Conservation (phyloP, 2,888 invertebrate genomes). For the Acholoe squamosa region DNA sequence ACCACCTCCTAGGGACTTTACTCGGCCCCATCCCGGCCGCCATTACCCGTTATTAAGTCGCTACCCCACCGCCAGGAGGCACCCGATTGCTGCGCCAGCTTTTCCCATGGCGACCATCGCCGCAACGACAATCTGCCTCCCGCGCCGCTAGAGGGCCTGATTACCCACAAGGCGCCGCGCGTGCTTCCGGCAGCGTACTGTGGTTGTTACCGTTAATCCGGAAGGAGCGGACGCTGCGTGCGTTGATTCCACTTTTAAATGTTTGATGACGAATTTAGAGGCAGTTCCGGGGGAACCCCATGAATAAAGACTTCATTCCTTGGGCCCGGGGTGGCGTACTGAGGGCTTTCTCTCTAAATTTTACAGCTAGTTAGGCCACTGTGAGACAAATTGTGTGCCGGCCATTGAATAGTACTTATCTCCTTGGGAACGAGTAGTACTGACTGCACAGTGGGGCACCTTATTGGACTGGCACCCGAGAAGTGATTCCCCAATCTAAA, state of each 20-base stretch:
- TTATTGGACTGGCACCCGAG: too few species aligned
- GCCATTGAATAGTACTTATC: slow-evolving; percentile 32
- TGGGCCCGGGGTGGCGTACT: not conserved
- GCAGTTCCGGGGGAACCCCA: not conserved
- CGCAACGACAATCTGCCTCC: slow-evolving; percentile 23
- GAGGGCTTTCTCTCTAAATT: slow-evolving; percentile 13
- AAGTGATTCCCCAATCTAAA: too few species aligned
- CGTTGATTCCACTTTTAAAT: slow-evolving; percentile 56
- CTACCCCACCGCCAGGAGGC: slow-evolving; percentile 41
- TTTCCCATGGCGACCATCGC: slow-evolving; percentile 42
- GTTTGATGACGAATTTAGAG: slow-evolving; percentile 53
- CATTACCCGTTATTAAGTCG: slow-evolving; percentile 56
- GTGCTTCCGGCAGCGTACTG: not conserved
- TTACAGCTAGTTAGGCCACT: slow-evolving; percentile 51
- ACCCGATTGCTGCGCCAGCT: slow-evolving; percentile 4
- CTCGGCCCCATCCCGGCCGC: not conserved
- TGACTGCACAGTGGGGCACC: not conserved
- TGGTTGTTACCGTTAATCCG: slow-evolving; percentile 45
- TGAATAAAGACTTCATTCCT: slow-evolving; percentile 28
- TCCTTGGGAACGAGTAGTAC: slow-evolving; percentile 7
- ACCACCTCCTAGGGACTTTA: slow-evolving; percentile 33
- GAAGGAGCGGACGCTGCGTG: not conserved
- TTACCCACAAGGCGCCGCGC: slow-evolving; percentile 38
- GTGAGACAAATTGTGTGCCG: slow-evolving; percentile 25
- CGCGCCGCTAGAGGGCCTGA: slow-evolving; percentile 33